Evolutionary conservation across 2,113 vertebrate species (phyloP).

Genomic region (cattle (Bos taurus)): DNA sequence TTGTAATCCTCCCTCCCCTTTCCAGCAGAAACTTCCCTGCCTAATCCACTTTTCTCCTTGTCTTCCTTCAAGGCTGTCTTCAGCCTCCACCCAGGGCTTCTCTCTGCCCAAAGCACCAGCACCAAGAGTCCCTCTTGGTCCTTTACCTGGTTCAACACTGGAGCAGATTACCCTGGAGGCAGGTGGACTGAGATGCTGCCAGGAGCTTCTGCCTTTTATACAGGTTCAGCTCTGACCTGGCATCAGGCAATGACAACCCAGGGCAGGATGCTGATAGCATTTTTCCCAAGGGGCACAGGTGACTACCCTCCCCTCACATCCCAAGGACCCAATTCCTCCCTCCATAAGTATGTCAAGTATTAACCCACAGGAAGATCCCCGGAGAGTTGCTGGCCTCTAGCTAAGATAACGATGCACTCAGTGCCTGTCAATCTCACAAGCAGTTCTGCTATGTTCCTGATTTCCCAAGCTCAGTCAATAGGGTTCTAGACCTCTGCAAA

Average conservation of each 20-base stretch:
- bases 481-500: not conserved
- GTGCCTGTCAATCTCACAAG: not conserved
- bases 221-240: not conserved
- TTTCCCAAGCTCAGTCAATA: not conserved
- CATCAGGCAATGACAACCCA: not conserved
- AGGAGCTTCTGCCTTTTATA: constrained; percentile 49
- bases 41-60: not conserved
- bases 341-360: constrained; percentile 30
- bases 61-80: not conserved
- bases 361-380: not conserved
- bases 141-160: constrained; percentile 24
- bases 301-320: constrained; percentile 18
- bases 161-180: not conserved
- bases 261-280: not conserved
- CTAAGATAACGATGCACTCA: not conserved
- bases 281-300: not conserved
- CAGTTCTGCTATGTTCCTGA: constrained; percentile 46
- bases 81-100: not conserved
- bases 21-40: not conserved
- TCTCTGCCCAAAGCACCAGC: not conserved
- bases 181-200: not conserved
- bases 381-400: not conserved
- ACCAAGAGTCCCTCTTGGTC: not conserved
- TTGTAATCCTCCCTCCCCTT: not conserved
- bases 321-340: constrained; percentile 16